These are phyloP conservation scores for Hycleus cichorii DNA, from an alignment of 1,140 invertebrate species.

Conservation along the genomic window DNA sequence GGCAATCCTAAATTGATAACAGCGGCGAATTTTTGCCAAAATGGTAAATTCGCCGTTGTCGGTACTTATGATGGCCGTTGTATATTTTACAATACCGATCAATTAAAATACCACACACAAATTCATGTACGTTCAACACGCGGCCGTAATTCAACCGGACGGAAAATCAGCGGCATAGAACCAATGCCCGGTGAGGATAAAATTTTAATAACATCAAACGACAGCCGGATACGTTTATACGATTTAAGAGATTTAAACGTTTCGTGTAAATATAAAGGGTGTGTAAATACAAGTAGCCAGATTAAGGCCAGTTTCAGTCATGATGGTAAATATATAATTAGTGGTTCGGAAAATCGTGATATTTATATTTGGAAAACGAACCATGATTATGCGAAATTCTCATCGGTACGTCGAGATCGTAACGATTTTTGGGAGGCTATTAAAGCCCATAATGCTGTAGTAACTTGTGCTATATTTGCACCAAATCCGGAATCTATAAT, in stretches of 20 bases:
- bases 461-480: constrained; percentile 95
- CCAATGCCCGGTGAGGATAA: constrained; percentile 95
- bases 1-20: constrained; percentile 93
- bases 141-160: constrained; percentile 87
- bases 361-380: constrained; percentile 97
- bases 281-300: constrained; percentile 92
- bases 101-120: constrained; percentile 96
- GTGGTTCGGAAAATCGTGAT: constrained; percentile 96
- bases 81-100: constrained; percentile 97
- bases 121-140: constrained; percentile 91
- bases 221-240: constrained; percentile 93
- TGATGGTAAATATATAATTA: constrained; percentile 94
- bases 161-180: constrained; percentile 97
- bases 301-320: constrained; percentile 96
- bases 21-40: constrained; percentile 95
- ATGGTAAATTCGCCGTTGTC: constrained; percentile 96
- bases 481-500: constrained; percentile 92
- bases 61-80: constrained; percentile 97
- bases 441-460: constrained; percentile 92
- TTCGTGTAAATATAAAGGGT: constrained; percentile 92
- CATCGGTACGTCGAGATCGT: constrained; percentile 85
- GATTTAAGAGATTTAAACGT: constrained; percentile 92
- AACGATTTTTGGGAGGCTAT: constrained; percentile 98
- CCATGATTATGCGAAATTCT: constrained; percentile 93
- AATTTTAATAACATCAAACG: constrained; percentile 96